Base-by-base conservation (phyloP, 2,113 vertebrate species). In the Camelus dromedarius region DNA sequence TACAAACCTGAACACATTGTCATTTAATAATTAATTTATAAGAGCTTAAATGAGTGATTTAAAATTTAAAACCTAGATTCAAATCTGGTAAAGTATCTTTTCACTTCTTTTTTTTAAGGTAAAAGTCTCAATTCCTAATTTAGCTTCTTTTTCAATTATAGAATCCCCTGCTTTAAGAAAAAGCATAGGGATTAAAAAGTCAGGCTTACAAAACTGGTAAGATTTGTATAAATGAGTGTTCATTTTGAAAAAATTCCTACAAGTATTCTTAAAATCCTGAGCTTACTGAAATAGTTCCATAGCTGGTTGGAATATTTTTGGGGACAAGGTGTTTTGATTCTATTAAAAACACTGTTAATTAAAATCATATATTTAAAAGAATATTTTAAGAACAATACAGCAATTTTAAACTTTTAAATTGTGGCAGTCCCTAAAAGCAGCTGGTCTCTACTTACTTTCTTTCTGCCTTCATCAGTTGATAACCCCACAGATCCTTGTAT, bases 121-220 rank as follows among this genome's bases (percentile, higher is more conserved):
- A 76, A 83, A 83, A 88, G 12, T 89, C 19, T 73, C 38, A 66
- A 42, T 72, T 67, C 14, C 18, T 92, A 50, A 81, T 73, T 72
- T 80, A 84, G 64, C 42, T 92, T 82, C 26, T 84, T 97, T 94
- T 97, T 84, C 14, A 73, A 46, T 52, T 64, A 46, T 19, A 67
- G n/a, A 81, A 69, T 66, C 64, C 3, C 38, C 22, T 72, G 26
- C 26, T 84, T 70, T 79, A 93, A 76, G 81, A 91, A 91, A 90
- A 88, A 82, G 22, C 48, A 11, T 46, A 64, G 3, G 32, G 52
- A 24, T 82, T 56, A 82, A 82, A 42, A 84, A 72, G 35, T 95
- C 35, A 84, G 14, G 56, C 0, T 72, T 70, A 67, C 22, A 75
- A 56, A 89, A 86, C 9, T 42, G 56, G 46, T 85, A 85, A 72